Conservation (phyloP, 2,888 invertebrate species). For the Himalopsyche kuldschensis region DNA sequence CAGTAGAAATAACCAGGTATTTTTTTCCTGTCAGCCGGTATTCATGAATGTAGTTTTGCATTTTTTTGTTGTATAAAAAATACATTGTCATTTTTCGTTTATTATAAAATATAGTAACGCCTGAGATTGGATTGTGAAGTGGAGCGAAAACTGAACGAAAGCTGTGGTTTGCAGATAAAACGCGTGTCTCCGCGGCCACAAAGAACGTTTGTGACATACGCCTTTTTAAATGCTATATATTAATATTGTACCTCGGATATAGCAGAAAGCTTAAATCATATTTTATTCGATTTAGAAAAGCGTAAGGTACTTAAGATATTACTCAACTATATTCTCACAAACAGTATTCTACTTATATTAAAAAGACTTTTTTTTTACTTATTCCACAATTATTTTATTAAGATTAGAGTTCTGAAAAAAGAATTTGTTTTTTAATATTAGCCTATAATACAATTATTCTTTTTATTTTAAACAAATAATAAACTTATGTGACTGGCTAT, state of each 20-base stretch:
- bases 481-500: too few species aligned
- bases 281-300: too few species aligned
- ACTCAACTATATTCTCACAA: too few species aligned
- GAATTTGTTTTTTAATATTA: too few species aligned
- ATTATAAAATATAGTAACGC: constrained; percentile 18
- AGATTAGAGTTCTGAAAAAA: too few species aligned
- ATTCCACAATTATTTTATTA: too few species aligned
- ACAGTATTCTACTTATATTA: too few species aligned
- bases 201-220: neutral
- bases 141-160: constrained; percentile 27
- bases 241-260: neutral
- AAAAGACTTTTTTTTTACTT: too few species aligned
- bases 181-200: constrained; percentile 3
- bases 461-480: too few species aligned
- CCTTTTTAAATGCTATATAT: neutral
- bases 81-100: constrained; percentile 25
- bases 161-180: constrained; percentile 29
- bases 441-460: too few species aligned
- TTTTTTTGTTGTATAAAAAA: neutral
- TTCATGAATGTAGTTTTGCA: neutral
- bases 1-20: neutral
- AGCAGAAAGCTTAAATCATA: too few species aligned
- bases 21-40: neutral
- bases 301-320: too few species aligned
- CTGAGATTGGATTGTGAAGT: constrained; percentile 38